phyloP scores from a whole-genome alignment of 2,113 vertebrate species.

The Rhinogobius similis region DNA sequence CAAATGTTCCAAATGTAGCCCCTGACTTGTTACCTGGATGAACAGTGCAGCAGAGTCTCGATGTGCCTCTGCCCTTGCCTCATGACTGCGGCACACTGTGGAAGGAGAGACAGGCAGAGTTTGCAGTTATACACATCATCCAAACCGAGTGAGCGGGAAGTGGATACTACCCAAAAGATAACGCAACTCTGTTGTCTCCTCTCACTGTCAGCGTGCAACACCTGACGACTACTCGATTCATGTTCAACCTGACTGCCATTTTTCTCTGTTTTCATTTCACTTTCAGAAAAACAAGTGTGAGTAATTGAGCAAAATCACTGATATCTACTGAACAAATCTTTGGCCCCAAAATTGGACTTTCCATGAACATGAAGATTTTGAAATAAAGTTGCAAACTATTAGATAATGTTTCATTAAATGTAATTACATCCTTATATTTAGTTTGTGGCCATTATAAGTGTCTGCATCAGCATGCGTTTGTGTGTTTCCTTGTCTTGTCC shows the following conservation, averaged over 20 bases:
- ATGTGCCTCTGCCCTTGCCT: slow-evolving; percentile 79
- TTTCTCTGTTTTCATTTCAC: slow-evolving; percentile 69
- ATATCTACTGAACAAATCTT: slow-evolving; percentile 70
- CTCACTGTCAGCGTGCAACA: slow-evolving; percentile 41
- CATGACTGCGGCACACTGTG: slow-evolving; percentile 81
- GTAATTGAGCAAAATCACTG: slow-evolving; percentile 57
- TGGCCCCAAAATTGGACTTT: background rate
- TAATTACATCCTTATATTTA: slow-evolving; percentile 4
- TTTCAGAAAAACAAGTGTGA: slow-evolving; percentile 65
- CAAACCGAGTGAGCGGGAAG: slow-evolving; percentile 67
- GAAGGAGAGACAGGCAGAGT: slow-evolving; percentile 52
- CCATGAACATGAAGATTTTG: background rate
- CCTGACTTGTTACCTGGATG: slow-evolving; percentile 46
- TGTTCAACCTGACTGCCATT: slow-evolving; percentile 62
- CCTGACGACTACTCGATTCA: slow-evolving; percentile 39
- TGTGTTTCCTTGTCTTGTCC: slow-evolving; percentile 22
- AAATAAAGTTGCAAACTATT: background rate
- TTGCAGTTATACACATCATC: slow-evolving; percentile 57
- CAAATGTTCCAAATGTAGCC: slow-evolving; percentile 43
- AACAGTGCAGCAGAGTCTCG: slow-evolving; percentile 12
- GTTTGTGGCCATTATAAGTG: slow-evolving; percentile 17
- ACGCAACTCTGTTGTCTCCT: slow-evolving; percentile 54
- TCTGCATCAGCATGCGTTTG: slow-evolving; percentile 19
- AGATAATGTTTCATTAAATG: background rate
- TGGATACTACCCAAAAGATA: slow-evolving; percentile 53